Evolutionary conservation across 2,888 invertebrate species (phyloP), one percentile per base, ranked within the genome.

Genomic region (Malacosoma neustria): DNA sequence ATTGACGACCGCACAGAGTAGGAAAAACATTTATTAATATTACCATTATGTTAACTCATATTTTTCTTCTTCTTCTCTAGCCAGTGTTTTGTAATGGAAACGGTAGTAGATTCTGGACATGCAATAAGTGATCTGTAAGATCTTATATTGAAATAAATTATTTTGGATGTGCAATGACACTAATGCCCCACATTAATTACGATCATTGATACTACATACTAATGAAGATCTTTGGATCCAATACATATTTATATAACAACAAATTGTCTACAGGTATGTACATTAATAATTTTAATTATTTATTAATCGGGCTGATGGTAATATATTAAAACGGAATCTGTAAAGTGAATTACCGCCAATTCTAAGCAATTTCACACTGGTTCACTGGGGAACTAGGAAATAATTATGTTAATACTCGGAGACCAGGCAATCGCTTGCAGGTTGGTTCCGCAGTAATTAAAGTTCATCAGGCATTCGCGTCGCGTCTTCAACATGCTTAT

Each of bases 371-470:
- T 67, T 61, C 57, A 61, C 63, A 60, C 65, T 63, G 70, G 66
- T 69, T 72, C 72, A 52, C 58, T 51, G 52, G 55, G 50, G 49
- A 40, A 49, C 48, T 54, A 54, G 57, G 58, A 58, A 61, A 60
- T 66, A 66, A 69, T 68, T 62, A 72, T 73, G 70, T 72, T 74
- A 72, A 65, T 71, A 72, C 72, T 72, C 51, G 61, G 50, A 61
- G 66, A 59, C 58, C 65, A 66, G 64, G 65, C 67, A 65, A 70
- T 71, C 60, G 66, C 67, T 65, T 68, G 57, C 56, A 59, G 61
- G 61, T 55, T 57, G 67, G 58, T 54, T 54, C 56, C 59, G 53
- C 47, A 56, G 72, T 72, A 72, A 73, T 73, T 73, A 73, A 72
- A 71, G 61, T 70, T 70, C 64, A 71, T 74, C 69, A 66, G 50